Conservation (phyloP, 2,888 invertebrate genomes). For the Drosophila longiperda region DNA sequence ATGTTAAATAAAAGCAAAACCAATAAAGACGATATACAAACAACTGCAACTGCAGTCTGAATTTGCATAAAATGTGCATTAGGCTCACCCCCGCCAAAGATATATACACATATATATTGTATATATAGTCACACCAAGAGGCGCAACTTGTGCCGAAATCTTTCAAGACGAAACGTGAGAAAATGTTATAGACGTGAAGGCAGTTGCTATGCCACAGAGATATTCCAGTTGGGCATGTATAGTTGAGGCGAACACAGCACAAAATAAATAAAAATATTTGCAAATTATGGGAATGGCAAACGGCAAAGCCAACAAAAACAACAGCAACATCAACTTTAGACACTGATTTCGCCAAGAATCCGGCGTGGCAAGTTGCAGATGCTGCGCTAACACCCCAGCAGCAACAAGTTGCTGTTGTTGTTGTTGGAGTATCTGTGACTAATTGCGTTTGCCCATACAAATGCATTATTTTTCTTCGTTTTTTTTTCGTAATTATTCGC, state of each 20-base stretch:
- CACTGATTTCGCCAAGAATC: conserved; percentile 64
- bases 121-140: conserved; percentile 45
- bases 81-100: conserved; percentile 68
- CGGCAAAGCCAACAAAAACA: conserved; percentile 11
- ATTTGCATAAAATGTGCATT: conserved; percentile 81
- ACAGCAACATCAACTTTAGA: conserved; percentile 13
- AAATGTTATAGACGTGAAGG: conserved; percentile 73
- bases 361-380: conserved; percentile 57
- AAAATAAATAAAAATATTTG: conserved; percentile 69
- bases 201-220: conserved; percentile 47
- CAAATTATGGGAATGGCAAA: conserved; percentile 81
- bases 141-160: conserved; percentile 82
- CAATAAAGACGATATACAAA: conserved; percentile 6
- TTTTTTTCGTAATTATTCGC: conserved; percentile 74
- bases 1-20: conserved; percentile 34
- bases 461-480: conserved; percentile 47
- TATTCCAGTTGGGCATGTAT: conserved; percentile 27
- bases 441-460: conserved; percentile 75
- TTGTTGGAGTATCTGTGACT: conserved; percentile 66
- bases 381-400: conserved; percentile 40
- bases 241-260: conserved; percentile 34
- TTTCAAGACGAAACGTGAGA: conserved; percentile 80
- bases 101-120: not conserved
- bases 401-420: conserved; percentile 11
- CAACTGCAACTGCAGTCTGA: conserved; percentile 34